Conservation (phyloP, 2,888 invertebrate genomes). For the Mellilla xanthometata region DNA sequence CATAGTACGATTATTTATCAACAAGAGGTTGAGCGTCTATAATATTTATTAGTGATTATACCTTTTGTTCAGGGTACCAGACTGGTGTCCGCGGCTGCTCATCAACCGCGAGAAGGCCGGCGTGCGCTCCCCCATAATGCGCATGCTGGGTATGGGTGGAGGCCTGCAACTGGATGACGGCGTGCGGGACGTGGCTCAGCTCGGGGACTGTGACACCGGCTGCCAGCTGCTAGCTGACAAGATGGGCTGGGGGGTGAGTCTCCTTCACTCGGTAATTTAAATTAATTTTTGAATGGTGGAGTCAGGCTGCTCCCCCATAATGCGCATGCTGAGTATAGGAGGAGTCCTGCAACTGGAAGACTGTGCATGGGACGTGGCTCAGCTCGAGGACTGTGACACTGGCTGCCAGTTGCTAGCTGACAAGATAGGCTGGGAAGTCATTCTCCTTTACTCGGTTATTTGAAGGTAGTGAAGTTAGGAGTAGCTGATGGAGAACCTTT, state of each 20-base stretch:
- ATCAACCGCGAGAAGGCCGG: slow-evolving; percentile 92
- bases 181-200: slow-evolving; percentile 89
- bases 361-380: slow-evolving; percentile 88
- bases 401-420: slow-evolving; percentile 89
- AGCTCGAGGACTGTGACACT: slow-evolving; percentile 92
- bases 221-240: slow-evolving; percentile 88
- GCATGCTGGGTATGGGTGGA: slow-evolving; percentile 68
- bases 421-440: slow-evolving; percentile 91
- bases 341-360: slow-evolving; percentile 88
- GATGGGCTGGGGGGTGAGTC: slow-evolving; percentile 91
- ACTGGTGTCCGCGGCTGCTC: slow-evolving; percentile 90
- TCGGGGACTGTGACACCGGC: slow-evolving; percentile 93
- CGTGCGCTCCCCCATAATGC: slow-evolving; percentile 55
- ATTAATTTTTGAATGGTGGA: no score
- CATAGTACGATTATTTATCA: no score
- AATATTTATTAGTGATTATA: no score
- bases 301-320: slow-evolving; percentile 57
- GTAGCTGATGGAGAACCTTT: no score
- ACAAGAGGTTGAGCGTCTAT: no score
- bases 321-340: slow-evolving; percentile 62
- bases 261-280: no score
- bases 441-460: no score
- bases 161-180: slow-evolving; percentile 87
- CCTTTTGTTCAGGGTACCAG: slow-evolving; percentile 68
- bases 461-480: no score